These are phyloP conservation scores for Nettapus auritus DNA, from an alignment of 2,113 vertebrate species.

Conservation along the genomic window DNA sequence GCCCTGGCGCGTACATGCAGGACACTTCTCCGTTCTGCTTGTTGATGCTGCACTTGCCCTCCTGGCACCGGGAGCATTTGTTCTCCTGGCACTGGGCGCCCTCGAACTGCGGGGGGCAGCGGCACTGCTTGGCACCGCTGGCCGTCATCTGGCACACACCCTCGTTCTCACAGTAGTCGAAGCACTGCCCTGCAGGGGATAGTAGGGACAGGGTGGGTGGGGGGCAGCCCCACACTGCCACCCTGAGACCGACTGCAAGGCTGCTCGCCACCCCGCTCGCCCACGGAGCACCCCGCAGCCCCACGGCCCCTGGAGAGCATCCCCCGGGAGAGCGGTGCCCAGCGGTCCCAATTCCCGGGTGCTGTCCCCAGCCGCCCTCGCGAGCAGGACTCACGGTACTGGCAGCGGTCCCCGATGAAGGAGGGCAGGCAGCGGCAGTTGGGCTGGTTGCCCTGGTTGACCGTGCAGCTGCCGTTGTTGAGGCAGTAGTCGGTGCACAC, in stretches of 20 bases:
- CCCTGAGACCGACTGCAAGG: no score
- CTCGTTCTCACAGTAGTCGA: slow-evolving; percentile 85
- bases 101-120: slow-evolving; percentile 82
- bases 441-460: slow-evolving; percentile 95
- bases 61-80: slow-evolving; percentile 90
- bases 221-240: not conserved
- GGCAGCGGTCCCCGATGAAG: slow-evolving; percentile 92
- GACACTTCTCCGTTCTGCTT: slow-evolving; percentile 81
- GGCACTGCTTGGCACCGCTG: slow-evolving; percentile 83
- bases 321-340: slow-evolving; percentile 16
- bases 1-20: slow-evolving; percentile 82
- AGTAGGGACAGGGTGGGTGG: accelerated
- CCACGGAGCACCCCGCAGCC: not conserved
- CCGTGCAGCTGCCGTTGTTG: slow-evolving; percentile 89
- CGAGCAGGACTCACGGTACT: slow-evolving; percentile 87
- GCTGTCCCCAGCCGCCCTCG: accelerated
- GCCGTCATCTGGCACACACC: slow-evolving; percentile 86
- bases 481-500: slow-evolving; percentile 88
- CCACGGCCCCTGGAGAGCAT: not conserved
- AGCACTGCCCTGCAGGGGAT: slow-evolving; percentile 82
- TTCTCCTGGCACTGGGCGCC: slow-evolving; percentile 85
- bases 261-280: no score
- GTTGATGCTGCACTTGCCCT: slow-evolving; percentile 83
- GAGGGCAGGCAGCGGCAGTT: slow-evolving; percentile 84
- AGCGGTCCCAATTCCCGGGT: not conserved